phyloP scores from a whole-genome alignment of 2,888 invertebrate genomes.

The Mesorhabditis spiculigera region DNA sequence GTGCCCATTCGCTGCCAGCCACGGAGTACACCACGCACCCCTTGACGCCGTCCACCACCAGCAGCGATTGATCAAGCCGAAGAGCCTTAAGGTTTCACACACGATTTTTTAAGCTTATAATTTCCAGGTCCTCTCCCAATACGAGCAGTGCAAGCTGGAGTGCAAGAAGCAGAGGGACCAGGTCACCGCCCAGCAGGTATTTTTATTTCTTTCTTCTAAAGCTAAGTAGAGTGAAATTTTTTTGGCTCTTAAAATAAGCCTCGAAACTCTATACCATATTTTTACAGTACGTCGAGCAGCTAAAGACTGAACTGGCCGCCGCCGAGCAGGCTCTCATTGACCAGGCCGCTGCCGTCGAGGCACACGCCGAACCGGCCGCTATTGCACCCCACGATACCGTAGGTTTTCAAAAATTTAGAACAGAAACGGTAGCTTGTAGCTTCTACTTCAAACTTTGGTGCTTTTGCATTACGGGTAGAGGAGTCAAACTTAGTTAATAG shows the following conservation, averaged over 20 bases:
- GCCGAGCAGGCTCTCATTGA: slow-evolving; percentile 41
- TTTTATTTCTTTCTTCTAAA: no score
- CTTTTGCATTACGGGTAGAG: no score
- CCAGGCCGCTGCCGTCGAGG: slow-evolving; percentile 23
- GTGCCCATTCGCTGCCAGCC: background rate
- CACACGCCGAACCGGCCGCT: slow-evolving; percentile 16
- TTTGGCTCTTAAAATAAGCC: background rate
- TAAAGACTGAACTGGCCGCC: slow-evolving; percentile 37
- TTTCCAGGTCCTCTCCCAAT: slow-evolving; percentile 34
- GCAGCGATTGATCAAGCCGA: background rate
- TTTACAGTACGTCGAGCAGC: slow-evolving; percentile 46
- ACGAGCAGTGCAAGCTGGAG: slow-evolving; percentile 50
- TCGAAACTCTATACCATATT: background rate
- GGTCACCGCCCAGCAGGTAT: slow-evolving; percentile 36
- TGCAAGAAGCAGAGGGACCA: slow-evolving; percentile 49
- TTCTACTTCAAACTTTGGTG: no score
- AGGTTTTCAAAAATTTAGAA: no score
- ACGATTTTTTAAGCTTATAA: background rate
- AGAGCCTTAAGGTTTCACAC: background rate
- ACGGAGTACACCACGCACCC: background rate
- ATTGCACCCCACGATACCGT: background rate
- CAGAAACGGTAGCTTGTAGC: no score
- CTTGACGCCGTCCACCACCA: background rate
- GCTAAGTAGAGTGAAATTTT: no score
- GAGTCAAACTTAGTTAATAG: no score